Evolutionary conservation across 2,888 invertebrate species (phyloP), one percentile per base, ranked within the genome.

Genomic region (Tetragonisca angustula): DNA sequence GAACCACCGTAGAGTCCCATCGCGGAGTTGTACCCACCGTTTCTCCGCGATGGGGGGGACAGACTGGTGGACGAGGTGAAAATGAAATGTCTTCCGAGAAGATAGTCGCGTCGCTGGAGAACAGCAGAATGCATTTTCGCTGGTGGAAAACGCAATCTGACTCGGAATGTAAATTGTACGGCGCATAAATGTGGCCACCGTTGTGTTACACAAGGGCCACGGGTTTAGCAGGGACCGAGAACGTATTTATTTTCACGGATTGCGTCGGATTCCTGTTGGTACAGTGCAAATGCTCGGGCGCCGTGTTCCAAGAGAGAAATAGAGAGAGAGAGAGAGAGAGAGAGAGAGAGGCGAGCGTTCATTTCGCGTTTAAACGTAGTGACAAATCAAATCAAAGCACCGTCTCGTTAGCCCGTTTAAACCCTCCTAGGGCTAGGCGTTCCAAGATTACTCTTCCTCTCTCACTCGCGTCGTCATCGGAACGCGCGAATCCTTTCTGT

Each of bases 51-150:
- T 27, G 27, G 27, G 1, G 27, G 43, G 67, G 49, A 49, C 56
- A 32, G 43, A 54, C 27, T 43, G 71, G 24, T 13, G 32, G 79
- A 89, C 81, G 82, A 86, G 84, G 75, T 64, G 88, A 90, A 91
- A 93, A 93, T 91, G 91, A 92, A 91, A 92, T 91, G 93, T 93
- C 93, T 93, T 92, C 92, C 92, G 91, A 91, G 91, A 32, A 91
- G 91, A 91, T 91, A 92, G 91, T 91, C 90, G 88, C 88, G 87
- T 84, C 89, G 89, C 84, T 82, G 79, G 69, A 52, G 75, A 77
- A 84, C 74, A 49, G 72, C 82, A 73, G 83, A 75, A 83, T 84
- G 86, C 90, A 85, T 88, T 87, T 81, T 83, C 81, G 74, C 76
- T 83, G 86, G 84, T n/a, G 82, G 69, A 80, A 43, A 79, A 83